These are phyloP conservation scores for Eupithecia tripunctaria DNA, from an alignment of 2,888 invertebrate genomes.

Conservation along the genomic window DNA sequence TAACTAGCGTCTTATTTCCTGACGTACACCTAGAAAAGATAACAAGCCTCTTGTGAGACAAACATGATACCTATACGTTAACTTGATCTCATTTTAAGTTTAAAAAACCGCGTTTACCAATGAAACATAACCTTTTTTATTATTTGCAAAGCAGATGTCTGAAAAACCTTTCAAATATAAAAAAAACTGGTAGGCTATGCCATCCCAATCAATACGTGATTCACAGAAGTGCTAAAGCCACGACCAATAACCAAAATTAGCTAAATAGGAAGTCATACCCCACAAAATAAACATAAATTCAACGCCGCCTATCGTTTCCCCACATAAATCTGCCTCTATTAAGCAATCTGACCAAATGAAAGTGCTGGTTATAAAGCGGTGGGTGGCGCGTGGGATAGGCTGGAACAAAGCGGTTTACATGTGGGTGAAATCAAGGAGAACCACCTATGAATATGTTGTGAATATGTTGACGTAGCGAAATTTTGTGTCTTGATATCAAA, in stretches of 20 bases:
- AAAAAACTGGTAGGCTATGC: conserved; percentile 6
- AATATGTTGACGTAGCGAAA: conserved; percentile 25
- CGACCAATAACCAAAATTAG: background rate
- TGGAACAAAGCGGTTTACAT: conserved; percentile 53
- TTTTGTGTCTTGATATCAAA: background rate
- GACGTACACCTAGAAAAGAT: background rate
- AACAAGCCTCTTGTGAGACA: background rate
- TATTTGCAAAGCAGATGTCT: background rate
- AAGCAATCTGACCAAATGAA: conserved; percentile 73
- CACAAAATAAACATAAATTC: conserved; percentile 14
- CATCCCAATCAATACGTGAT: background rate
- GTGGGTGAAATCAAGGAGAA: conserved; percentile 77
- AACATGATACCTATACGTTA: background rate
- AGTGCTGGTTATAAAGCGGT: conserved; percentile 65
- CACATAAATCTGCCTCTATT: conserved; percentile 61
- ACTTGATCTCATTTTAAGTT: background rate
- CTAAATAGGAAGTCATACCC: conserved; percentile 17
- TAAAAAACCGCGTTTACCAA: background rate
- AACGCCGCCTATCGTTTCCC: conserved; percentile 53
- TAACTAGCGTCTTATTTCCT: conserved; percentile 1
- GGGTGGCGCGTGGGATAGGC: conserved; percentile 75
- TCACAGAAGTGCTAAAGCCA: background rate
- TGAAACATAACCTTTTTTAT: background rate
- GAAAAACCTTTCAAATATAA: background rate
- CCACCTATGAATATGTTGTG: conserved; percentile 51